Evolutionary conservation across 1,140 invertebrate genomes (phyloP).

Genomic region (Micrasema longulum): DNA sequence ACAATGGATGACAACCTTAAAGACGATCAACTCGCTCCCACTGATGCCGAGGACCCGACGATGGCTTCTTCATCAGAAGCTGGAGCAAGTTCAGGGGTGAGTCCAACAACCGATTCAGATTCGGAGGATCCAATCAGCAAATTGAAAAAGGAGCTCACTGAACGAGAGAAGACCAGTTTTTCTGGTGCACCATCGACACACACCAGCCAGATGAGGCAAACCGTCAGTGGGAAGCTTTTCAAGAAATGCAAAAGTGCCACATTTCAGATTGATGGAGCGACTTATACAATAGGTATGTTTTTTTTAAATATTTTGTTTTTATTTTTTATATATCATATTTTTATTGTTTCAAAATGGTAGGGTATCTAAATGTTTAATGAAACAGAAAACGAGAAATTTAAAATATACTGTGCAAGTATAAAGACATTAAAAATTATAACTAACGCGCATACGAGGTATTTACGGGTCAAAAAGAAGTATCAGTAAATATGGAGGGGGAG

Average conservation of each 20-base stretch:
- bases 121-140: constrained; percentile 42
- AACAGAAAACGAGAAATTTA: too few relatives aligned
- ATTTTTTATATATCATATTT: too few relatives aligned
- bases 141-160: constrained; percentile 44
- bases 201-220: constrained; percentile 66
- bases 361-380: too few relatives aligned
- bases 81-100: constrained; percentile 11
- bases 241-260: constrained; percentile 84
- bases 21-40: neutral
- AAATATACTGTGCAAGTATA: too few relatives aligned
- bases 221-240: constrained; percentile 71
- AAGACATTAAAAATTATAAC: too few relatives aligned
- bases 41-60: constrained; percentile 8
- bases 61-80: constrained; percentile 2
- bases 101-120: constrained; percentile 43
- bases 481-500: too few relatives aligned
- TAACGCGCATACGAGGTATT: too few relatives aligned
- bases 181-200: constrained; percentile 56
- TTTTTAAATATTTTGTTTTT: neutral
- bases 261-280: constrained; percentile 82
- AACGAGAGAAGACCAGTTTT: constrained; percentile 27
- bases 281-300: constrained; percentile 80
- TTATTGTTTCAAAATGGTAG: too few relatives aligned
- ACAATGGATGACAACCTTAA: constrained; percentile 28
- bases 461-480: too few relatives aligned